Evolutionary conservation across 2,888 invertebrate species (phyloP).

Genomic region (Apamea sordens): DNA sequence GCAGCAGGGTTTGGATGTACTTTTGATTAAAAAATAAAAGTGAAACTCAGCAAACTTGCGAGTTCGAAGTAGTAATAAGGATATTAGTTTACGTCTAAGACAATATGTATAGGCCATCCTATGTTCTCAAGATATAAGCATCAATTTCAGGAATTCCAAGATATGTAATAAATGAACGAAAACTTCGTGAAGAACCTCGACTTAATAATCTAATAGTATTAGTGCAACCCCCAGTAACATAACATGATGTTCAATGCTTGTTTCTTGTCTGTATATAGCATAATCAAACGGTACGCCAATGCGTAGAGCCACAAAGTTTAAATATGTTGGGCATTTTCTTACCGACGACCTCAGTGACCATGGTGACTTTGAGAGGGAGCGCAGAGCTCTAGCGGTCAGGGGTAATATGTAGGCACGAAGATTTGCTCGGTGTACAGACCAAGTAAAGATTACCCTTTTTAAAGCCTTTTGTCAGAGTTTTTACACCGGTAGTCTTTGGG

Average conservation of each 20-base stretch:
- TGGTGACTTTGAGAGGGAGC: no score
- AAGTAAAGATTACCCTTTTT: no score
- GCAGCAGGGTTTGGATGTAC: conserved; percentile 40
- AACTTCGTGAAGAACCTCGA: not conserved
- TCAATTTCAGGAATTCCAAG: not conserved
- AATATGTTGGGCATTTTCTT: no score
- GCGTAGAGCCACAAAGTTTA: no score
- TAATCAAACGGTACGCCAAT: no score
- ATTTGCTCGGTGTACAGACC: no score
- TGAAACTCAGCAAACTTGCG: conserved; percentile 11
- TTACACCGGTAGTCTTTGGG: no score
- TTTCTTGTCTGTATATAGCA: not conserved
- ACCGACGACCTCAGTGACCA: no score
- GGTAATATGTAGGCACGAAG: no score
- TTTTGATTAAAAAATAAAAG: conserved; percentile 20
- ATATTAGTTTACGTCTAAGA: not conserved
- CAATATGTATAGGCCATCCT: conserved; percentile 16
- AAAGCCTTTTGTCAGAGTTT: no score
- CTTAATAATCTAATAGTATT: not conserved
- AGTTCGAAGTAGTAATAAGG: conserved; percentile 16
- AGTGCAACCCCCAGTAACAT: not conserved
- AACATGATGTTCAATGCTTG: not conserved
- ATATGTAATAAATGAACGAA: not conserved
- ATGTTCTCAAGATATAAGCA: not conserved
- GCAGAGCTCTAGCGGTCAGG: no score